Base-by-base conservation (phyloP, 2,888 invertebrate genomes). In the Epistrophe grossulariae region DNA sequence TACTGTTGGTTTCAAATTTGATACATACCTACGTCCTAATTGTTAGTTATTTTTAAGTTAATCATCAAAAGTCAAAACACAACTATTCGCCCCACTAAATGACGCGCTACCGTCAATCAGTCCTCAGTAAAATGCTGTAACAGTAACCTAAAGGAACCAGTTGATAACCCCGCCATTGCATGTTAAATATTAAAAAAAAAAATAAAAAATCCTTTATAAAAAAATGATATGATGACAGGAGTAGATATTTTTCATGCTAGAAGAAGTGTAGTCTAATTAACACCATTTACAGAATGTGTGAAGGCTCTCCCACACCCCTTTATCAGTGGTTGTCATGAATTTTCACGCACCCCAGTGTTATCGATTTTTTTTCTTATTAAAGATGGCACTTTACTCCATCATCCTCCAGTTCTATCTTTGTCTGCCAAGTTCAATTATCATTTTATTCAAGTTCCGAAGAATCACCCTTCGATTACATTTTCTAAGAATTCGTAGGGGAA, bases 401-500 rank as follows among this genome's bases (percentile, higher is more conserved):
- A 50, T 78, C 19, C 24, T 62, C 24, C 9, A 43, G 0, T 38
- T 43, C 62, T 17, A 52, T 43, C 62, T 17, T 45, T 74, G 74
- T 68, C 79, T 66, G 15, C 28, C 68, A 35, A 50, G 64, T 64
- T 31, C 43, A 66, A 60, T 55, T 31, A 55, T 28, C 15, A 55
- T 50, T n/a, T n/a, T 45, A 7, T 60, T 24, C 31, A 24, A 66
- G 40, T 71, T 62, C 57, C 38, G 64, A 48, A 38, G 50, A 80
- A 64, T 73, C 64, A 74, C 70, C 77, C 78, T 72, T 59, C 19
- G 48, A 68, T 50, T 40, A 9, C 15, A n/a, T n/a, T 60, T 50
- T 64, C 50, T 66, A 13, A 31, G 48, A 59, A 55, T 43, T 9
- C 59, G 79, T 45, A 83, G 83, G 85, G 83, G 83, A 79, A 83